phyloP scores from a whole-genome alignment of 1,140 invertebrate species.

The Popillia japonica region DNA sequence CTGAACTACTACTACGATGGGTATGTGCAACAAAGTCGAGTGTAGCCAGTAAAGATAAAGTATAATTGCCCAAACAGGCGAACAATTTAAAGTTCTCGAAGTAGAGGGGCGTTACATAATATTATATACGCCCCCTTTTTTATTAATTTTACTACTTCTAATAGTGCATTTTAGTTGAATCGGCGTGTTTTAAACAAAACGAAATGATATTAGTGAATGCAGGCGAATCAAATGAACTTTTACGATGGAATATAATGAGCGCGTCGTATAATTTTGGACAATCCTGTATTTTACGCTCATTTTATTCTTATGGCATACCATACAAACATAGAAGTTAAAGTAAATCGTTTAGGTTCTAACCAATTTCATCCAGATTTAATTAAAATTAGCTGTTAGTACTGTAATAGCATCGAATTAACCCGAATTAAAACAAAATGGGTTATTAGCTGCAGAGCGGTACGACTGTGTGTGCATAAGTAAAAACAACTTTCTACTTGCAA shows the following conservation, averaged over 20 bases:
- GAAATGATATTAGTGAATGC: neutral
- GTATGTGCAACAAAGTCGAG: neutral
- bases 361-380: conserved; percentile 11
- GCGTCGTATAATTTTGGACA: too few species aligned
- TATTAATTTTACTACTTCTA: too few species aligned
- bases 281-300: too few species aligned
- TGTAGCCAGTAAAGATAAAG: neutral
- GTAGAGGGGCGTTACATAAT: neutral
- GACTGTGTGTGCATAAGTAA: neutral
- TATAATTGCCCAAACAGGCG: neutral
- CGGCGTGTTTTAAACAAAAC: neutral
- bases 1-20: neutral
- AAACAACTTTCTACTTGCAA: conserved; percentile 33
- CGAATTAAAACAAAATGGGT: neutral
- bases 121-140: neutral
- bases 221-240: too few species aligned
- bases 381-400: neutral
- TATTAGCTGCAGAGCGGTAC: neutral
- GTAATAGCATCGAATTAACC: neutral
- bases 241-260: too few species aligned
- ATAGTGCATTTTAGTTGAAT: neutral
- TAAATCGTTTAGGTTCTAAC: conserved; percentile 14
- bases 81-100: conserved; percentile 7
- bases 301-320: too few species aligned
- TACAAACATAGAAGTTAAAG: too few species aligned